These are phyloP conservation scores for Semaprochilodus insignis DNA, from an alignment of 2,797 vertebrate species.

Conservation along the genomic window DNA sequence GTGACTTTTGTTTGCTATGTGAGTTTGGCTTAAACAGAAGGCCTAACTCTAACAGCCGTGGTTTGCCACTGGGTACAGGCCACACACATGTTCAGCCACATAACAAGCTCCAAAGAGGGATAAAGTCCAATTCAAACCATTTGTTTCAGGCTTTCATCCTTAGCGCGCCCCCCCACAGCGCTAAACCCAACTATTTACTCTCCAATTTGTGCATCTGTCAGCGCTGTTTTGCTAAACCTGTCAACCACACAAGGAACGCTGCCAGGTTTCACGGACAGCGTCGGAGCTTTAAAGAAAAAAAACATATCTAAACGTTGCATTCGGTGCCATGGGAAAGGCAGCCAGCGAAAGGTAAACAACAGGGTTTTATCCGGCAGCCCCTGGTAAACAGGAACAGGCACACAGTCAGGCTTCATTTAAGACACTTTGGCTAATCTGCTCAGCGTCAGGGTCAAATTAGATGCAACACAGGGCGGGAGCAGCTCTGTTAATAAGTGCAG, in stretches of 20 bases:
- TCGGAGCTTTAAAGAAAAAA: neutral
- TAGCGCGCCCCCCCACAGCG: neutral
- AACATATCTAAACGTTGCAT: conserved; percentile 4
- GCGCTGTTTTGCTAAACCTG: neutral
- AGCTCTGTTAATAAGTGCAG: neutral
- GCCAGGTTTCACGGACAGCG: neutral
- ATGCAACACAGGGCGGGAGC: conserved; percentile 26
- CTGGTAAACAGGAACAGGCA: conserved; percentile 45
- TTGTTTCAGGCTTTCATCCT: neutral
- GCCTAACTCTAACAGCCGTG: no score
- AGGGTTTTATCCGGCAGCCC: conserved; percentile 10
- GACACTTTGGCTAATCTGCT: conserved; percentile 47
- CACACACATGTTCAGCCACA: neutral
- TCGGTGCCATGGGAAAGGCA: conserved; percentile 20
- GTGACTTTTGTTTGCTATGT: no score
- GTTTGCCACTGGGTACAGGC: neutral
- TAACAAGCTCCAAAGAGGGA: neutral
- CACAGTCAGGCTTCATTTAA: conserved; percentile 50
- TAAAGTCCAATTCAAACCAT: neutral
- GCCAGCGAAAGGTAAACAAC: conserved; percentile 14
- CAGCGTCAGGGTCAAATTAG: conserved; percentile 25
- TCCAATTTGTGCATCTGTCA: conserved; percentile 34
- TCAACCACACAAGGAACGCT: neutral
- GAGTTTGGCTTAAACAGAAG: no score
- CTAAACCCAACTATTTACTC: neutral